Conservation (phyloP, 2,888 invertebrate genomes). For the Antheraea assamensis region DNA sequence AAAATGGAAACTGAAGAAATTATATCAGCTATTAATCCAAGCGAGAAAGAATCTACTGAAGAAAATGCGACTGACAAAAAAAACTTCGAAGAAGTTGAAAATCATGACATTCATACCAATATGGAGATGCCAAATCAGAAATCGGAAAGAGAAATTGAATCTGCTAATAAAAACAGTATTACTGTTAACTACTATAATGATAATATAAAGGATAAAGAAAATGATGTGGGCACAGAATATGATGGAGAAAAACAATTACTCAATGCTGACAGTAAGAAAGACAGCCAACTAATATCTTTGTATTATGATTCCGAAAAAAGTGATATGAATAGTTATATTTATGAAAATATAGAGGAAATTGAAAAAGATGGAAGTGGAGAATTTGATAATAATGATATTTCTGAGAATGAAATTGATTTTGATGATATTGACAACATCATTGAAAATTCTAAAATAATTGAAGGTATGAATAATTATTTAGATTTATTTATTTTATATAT, state of each 20-base stretch:
- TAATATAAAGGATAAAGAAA: not conserved
- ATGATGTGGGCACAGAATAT: not conserved
- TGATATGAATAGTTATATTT: not conserved
- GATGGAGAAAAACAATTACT: slow-evolving; percentile 14
- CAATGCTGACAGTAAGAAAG: slow-evolving; percentile 33
- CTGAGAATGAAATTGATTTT: slow-evolving; percentile 64
- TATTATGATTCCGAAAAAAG: slow-evolving; percentile 48
- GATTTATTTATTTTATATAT: not conserved
- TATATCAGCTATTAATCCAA: not conserved
- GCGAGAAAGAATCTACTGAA: not conserved
- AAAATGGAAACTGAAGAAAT: not conserved
- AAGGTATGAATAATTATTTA: slow-evolving; percentile 40
- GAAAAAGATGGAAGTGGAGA: slow-evolving; percentile 11
- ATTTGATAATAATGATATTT: slow-evolving; percentile 46
- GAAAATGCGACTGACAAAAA: not conserved
- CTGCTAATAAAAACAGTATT: not conserved
- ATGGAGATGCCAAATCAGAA: not conserved
- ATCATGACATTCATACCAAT: not conserved
- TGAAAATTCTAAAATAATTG: slow-evolving; percentile 60
- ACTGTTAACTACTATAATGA: not conserved
- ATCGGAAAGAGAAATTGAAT: not conserved
- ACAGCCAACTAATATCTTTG: slow-evolving; percentile 49
- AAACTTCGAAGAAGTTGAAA: not conserved
- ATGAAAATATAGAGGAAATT: not conserved
- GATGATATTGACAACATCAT: slow-evolving; percentile 67